Evolutionary conservation across 2,888 invertebrate species (phyloP).

Genomic region (Diachrysia chrysitis): DNA sequence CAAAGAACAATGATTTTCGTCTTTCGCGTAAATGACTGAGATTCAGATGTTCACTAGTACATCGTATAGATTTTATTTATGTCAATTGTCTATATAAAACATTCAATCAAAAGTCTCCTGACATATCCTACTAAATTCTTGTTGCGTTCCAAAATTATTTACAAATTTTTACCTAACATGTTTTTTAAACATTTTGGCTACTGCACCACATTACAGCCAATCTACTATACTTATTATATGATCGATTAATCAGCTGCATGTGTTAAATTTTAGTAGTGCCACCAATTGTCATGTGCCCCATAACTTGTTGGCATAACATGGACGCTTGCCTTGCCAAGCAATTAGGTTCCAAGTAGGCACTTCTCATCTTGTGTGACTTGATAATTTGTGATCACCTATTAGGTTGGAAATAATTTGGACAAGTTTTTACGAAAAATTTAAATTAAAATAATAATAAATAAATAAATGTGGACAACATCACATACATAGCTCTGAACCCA

Average conservation of each 20-base stretch:
- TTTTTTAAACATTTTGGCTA: not conserved
- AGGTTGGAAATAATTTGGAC: not conserved
- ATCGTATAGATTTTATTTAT: no score
- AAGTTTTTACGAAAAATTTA: no score
- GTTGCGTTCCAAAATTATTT: no score
- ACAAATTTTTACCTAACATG: not conserved
- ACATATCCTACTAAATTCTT: no score
- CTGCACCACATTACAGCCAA: not conserved
- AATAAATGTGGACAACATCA: no score
- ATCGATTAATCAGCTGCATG: not conserved
- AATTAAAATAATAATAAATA: no score
- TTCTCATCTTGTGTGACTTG: constrained; percentile 34
- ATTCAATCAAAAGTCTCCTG: no score
- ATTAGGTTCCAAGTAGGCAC: constrained; percentile 30
- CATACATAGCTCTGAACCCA: no score
- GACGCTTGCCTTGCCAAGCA: constrained; percentile 41
- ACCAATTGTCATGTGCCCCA: constrained; percentile 42
- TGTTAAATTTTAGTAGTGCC: constrained; percentile 38
- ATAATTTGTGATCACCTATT: not conserved
- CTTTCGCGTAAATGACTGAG: no score
- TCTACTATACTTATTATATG: not conserved
- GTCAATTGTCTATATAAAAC: no score
- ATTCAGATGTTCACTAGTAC: no score
- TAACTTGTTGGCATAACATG: constrained; percentile 43
- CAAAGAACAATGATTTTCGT: no score